phyloP scores from a whole-genome alignment of 2,797 vertebrate species.

The Lates japonicus region DNA sequence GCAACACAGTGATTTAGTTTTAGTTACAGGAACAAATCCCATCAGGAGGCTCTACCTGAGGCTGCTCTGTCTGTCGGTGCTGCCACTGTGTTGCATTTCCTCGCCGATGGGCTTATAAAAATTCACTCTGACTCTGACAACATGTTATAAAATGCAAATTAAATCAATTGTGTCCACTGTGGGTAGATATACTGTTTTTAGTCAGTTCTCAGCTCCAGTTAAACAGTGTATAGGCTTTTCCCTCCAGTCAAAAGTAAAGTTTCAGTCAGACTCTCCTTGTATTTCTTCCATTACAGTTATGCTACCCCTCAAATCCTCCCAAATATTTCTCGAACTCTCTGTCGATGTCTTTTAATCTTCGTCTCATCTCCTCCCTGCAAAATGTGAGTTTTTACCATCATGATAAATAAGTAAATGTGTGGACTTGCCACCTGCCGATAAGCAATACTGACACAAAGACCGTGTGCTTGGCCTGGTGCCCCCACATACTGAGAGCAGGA shows the following conservation, averaged over 20 bases:
- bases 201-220: not conserved
- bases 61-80: slow-evolving; percentile 12
- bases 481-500: slow-evolving; percentile 7
- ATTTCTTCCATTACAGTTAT: not conserved
- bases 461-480: slow-evolving; percentile 5
- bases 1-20: not conserved
- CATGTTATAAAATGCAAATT: slow-evolving; percentile 17
- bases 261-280: not conserved
- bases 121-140: not conserved
- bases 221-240: not conserved
- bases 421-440: slow-evolving; percentile 14
- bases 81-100: slow-evolving; percentile 8
- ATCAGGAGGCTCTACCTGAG: slow-evolving; percentile 18
- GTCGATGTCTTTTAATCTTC: not conserved
- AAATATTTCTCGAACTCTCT: not conserved
- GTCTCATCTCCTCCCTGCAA: not conserved
- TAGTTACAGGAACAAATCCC: slow-evolving; percentile 9
- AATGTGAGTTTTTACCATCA: slow-evolving; percentile 11
- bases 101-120: not conserved
- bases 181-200: not conserved
- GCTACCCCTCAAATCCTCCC: not conserved
- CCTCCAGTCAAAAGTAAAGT: not conserved
- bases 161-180: slow-evolving; percentile 6
- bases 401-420: slow-evolving; percentile 26
- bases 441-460: slow-evolving; percentile 17